Evolutionary conservation across 2,113 vertebrate species (phyloP), one percentile per base, ranked within the genome.

Genomic region (Pelecanoides urinatrix): DNA sequence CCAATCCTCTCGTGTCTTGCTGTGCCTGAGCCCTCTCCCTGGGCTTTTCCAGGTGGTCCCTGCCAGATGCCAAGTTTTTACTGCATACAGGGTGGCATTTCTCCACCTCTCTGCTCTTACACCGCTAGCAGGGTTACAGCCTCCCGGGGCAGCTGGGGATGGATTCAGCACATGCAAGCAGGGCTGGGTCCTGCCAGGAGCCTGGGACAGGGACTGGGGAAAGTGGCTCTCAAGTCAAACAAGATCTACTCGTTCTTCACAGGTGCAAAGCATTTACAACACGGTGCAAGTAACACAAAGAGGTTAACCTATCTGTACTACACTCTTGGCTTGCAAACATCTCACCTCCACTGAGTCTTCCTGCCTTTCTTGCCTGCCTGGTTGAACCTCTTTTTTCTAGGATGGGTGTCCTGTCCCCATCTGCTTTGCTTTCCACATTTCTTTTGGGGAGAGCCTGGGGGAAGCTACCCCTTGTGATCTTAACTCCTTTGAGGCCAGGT

Each of bases 161-260:
- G 47, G 77, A 30, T 13, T 5, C 11, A 8, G 63, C 45, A 20
- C 13, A 0, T 1, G 11, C 9, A 19, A 30, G 38, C 11, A 6
- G 16, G 45, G 29, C 38, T 53, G 71, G 19, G 12, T 49, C 50
- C 55, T 34, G 40, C 45, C 22, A 2, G 66, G 38, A 58, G 56
- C 68, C 27, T 4, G 72, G 63, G 14, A 32, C 30, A 13, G 53
- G 22, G 22, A 2, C 42, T 36, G 30, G 6, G 29, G 47, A 36
- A 56, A 10, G 40, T 3, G 29, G 9, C 12, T 52, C 44, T 49
- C 6, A 2, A 16, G 30, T 32, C 63, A n/a, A 42, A 5, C 29
- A 14, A 29, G 67, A 6, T 17, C 50, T 14, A 0, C 44, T 9
- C 5, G 0, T 17, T 59, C 22, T 6, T 3, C 11, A 2, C 21